Percentiles rank a stretch among this genome's conserved stretches.
Conservation (phyloP, 2,113 vertebrate species). For the Sylvia atricapilla region DNA sequence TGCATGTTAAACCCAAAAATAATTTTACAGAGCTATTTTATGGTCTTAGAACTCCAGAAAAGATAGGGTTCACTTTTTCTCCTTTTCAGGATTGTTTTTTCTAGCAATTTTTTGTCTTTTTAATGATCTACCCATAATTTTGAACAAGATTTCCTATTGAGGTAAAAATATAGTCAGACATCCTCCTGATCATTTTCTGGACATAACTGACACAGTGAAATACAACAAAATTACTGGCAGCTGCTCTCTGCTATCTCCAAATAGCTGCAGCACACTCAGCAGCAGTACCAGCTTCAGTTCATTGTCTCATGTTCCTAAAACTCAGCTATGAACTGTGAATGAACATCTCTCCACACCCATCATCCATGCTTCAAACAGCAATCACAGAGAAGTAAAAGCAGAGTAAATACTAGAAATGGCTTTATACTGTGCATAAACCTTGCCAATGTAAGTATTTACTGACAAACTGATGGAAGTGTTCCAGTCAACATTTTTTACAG, state of each 20-base stretch:
- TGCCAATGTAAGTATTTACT: not conserved
- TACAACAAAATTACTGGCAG: not conserved
- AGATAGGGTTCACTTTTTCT: not conserved
- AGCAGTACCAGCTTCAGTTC: not conserved
- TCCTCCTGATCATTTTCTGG: not conserved
- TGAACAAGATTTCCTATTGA: not conserved
- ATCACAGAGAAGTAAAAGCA: not conserved
- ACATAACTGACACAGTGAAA: not conserved
- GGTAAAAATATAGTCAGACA: not conserved
- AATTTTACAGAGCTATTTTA: not conserved
- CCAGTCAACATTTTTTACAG: not conserved
- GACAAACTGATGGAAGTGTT: not conserved
- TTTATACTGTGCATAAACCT: not conserved
- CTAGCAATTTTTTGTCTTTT: not conserved
- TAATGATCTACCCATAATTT: not conserved
- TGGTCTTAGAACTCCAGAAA: not conserved
- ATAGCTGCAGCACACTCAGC: not conserved
- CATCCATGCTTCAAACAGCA: fast-evolving
- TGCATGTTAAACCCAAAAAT: not conserved
- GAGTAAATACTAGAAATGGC: not conserved
- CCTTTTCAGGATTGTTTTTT: not conserved
- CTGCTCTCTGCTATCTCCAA: not conserved
- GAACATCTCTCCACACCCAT: not conserved
- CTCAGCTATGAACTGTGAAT: not conserved
- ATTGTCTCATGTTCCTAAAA: not conserved